These are phyloP conservation scores for Megalopta genalis DNA, from an alignment of 1,140 invertebrate species.

Conservation along the genomic window DNA sequence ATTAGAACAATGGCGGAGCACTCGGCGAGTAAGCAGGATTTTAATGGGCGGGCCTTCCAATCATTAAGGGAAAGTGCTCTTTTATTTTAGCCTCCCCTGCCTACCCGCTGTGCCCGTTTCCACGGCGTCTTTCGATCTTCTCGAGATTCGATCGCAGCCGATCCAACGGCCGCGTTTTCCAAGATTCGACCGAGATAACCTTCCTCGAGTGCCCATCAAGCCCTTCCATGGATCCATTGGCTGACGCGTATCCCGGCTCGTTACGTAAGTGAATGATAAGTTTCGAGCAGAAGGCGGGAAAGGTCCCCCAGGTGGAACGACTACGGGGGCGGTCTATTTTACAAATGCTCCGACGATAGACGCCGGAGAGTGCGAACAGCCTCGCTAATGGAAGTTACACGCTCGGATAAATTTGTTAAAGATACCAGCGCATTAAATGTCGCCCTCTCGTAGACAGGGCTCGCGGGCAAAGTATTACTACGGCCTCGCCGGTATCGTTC, in stretches of 20 bases:
- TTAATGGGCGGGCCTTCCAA: slow-evolving; percentile 53
- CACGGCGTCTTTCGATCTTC: slow-evolving; percentile 6
- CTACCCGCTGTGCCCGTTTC: neutral
- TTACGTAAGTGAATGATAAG: too few relatives aligned
- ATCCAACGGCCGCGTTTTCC: neutral
- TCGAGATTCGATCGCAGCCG: neutral
- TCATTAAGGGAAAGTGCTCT: slow-evolving; percentile 53
- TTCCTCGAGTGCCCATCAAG: too few relatives aligned
- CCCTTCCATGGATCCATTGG: too few relatives aligned
- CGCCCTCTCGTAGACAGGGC: neutral
- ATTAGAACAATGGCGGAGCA: slow-evolving; percentile 57
- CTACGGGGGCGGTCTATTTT: too few relatives aligned
- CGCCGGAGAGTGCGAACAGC: neutral
- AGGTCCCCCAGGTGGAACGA: too few relatives aligned
- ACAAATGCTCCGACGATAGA: neutral
- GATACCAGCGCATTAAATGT: slow-evolving; percentile 43
- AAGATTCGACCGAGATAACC: slow-evolving; percentile 11
- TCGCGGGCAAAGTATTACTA: neutral
- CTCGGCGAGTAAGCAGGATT: slow-evolving; percentile 61
- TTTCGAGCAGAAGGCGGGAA: too few relatives aligned
- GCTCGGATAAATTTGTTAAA: slow-evolving; percentile 51
- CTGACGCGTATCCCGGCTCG: too few relatives aligned
- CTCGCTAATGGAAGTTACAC: slow-evolving; percentile 12
- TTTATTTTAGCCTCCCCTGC: slow-evolving; percentile 22
- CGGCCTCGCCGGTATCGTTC: slow-evolving; percentile 35